Conservation (phyloP, 2,797 vertebrate genomes). For the Nannoperca australis region DNA sequence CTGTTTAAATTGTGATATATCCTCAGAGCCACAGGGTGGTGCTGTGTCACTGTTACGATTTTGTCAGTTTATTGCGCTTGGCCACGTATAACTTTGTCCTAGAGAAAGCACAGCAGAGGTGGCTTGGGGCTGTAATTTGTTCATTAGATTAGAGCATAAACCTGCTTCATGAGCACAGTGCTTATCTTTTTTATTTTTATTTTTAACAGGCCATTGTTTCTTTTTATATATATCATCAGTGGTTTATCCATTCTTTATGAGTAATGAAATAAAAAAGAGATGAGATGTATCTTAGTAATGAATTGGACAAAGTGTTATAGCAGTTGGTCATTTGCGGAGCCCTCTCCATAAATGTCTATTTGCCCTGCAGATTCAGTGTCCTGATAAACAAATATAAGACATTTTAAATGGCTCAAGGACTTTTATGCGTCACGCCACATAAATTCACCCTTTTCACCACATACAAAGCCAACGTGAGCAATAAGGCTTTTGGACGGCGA, state of each 20-base stretch:
- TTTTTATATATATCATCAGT: constrained; percentile 33
- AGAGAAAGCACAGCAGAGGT: constrained; percentile 32
- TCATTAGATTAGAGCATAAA: constrained; percentile 58
- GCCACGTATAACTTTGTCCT: background rate
- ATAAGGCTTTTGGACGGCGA: constrained; percentile 25
- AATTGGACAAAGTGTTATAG: constrained; percentile 46
- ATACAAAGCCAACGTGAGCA: constrained; percentile 39
- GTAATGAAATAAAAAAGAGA: constrained; percentile 38
- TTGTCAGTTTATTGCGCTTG: fast-evolving
- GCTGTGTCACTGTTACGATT: constrained; percentile 60
- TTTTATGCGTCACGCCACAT: constrained; percentile 64
- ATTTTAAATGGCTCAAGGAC: constrained; percentile 59
- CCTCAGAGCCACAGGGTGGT: constrained; percentile 74
- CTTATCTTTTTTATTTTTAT: constrained; percentile 44
- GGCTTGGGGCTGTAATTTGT: constrained; percentile 41
- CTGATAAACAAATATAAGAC: constrained; percentile 62
- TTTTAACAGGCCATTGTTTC: constrained; percentile 18
- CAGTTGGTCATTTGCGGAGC: constrained; percentile 46
- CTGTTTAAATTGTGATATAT: constrained; percentile 37
- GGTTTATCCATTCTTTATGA: constrained; percentile 39
- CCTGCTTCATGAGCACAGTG: constrained; percentile 26
- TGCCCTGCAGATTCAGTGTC: constrained; percentile 61
- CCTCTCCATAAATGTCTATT: constrained; percentile 61
- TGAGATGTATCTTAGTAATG: constrained; percentile 10
- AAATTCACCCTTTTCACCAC: constrained; percentile 50